A percentile compares a stretch with the other conserved stretches of the same genome.
These are phyloP conservation scores for Sclerurus mexicanus DNA, from an alignment of 2,113 vertebrate genomes.

Conservation along the genomic window DNA sequence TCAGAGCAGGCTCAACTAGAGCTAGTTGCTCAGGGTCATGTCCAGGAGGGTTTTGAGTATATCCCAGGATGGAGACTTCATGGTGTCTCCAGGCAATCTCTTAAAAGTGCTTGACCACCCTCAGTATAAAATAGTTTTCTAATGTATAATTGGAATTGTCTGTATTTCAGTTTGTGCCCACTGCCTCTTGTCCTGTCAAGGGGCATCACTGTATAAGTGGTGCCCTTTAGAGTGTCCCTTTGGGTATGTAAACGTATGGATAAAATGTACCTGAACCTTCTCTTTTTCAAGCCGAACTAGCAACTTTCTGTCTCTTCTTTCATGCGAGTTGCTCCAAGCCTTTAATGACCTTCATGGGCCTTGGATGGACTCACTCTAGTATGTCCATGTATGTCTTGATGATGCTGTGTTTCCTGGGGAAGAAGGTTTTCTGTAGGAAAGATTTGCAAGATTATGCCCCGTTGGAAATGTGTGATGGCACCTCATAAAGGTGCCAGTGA, in stretches of 20 bases:
- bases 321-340: not conserved
- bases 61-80: not conserved
- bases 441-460: not conserved
- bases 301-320: not conserved
- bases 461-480: not conserved
- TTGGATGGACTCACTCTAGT: not conserved
- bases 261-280: not conserved
- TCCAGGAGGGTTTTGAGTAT: not conserved
- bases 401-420: not conserved
- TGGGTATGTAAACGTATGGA: not conserved
- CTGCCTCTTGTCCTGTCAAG: not conserved
- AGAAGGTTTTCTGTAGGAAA: not conserved
- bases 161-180: not conserved
- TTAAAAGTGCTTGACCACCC: not conserved
- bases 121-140: not conserved
- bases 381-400: not conserved
- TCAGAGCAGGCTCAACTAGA: not conserved
- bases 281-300: not conserved
- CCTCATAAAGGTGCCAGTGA: not conserved
- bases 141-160: not conserved
- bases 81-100: not conserved
- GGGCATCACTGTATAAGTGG: not conserved
- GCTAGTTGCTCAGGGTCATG: fast-evolving
- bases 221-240: not conserved
- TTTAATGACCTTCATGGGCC: not conserved